phyloP scores from a whole-genome alignment of 2,113 vertebrate species.

The Henicopernis longicauda region DNA sequence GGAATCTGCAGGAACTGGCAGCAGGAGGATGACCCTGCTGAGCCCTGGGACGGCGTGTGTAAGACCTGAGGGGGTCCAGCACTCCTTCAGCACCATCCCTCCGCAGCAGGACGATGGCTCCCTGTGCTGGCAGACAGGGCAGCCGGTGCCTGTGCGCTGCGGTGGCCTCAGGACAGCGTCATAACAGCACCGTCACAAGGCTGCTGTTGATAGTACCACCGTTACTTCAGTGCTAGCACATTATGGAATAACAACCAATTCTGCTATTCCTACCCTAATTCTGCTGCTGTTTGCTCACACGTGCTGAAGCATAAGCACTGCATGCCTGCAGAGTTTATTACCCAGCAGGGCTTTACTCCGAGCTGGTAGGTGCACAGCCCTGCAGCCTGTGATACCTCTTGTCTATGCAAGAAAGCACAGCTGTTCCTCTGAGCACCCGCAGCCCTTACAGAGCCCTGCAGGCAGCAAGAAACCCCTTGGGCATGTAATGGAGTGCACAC shows the following conservation, averaged over 20 bases:
- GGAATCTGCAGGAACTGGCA: background rate
- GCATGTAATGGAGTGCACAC: rapidly evolving
- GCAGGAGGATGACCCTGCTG: background rate
- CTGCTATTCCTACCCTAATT: background rate
- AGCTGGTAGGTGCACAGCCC: background rate
- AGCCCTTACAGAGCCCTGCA: background rate
- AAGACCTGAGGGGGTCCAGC: background rate
- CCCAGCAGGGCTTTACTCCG: background rate
- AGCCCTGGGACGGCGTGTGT: rapidly evolving
- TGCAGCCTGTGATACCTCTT: background rate
- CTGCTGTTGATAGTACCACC: background rate
- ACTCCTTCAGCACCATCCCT: too few relatives aligned
- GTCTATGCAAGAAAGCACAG: background rate
- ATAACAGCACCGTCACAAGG: rapidly evolving
- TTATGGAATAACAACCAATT: background rate
- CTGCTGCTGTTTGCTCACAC: background rate
- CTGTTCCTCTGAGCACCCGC: background rate
- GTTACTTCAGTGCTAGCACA: background rate
- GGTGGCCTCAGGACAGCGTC: background rate
- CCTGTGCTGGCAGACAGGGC: rapidly evolving
- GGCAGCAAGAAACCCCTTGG: background rate
- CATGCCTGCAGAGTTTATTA: background rate
- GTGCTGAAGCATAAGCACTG: rapidly evolving
- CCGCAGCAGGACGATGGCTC: background rate
- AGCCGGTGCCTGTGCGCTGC: background rate